Base-by-base conservation (phyloP, 2,113 vertebrate genomes). In the Fulmarus glacialis region DNA sequence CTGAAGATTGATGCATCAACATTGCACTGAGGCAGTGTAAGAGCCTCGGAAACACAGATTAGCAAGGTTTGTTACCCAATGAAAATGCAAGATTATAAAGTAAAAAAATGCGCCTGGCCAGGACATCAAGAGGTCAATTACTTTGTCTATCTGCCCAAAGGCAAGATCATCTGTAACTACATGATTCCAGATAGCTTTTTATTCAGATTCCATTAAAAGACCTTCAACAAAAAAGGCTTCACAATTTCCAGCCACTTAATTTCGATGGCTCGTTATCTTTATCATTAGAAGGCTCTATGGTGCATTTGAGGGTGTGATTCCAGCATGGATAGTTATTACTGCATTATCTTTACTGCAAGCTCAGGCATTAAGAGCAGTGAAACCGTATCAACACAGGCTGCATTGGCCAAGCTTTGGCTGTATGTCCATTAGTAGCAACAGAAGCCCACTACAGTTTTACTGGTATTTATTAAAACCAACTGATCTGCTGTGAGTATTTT, bases 81-180 rank as follows among this genome's bases (percentile, higher is more conserved):
- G 77, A 88, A 84, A 96, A 89, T 45, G 34, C 42, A 93, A 85
- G 58, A 58, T 73, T 88, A 88, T 90, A 20, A 82, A 87, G 47
- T 43, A 52, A 32, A 91, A 93, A 82, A 75, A 63, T 30, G 20
- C 1, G 19, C 58, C 64, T 71, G 20, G 18, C 7, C 56, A 64
- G 81, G 64, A 93, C 68, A 50, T 82, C 47, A 71, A 74, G 60
- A 93, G 78, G 91, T 89, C 91, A 93, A 38, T 94, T 91, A 85
- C 60, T 93, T 87, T 29, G 8, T 40, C 72, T 94, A 5, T 70
- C 86, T 79, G 16, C 74, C 87, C 62, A 64, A 95, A 93, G 90
- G 43, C 38, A 87, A 45, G 48, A 77, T 80, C 78, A 87, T 89
- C 56, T 82, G n/a, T 89, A 89, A 75, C 77, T 87, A 43, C 18